Evolutionary conservation across 2,888 invertebrate species (phyloP), one percentile per base, ranked within the genome.

Genomic region (Acanthosepion pharaonis): DNA sequence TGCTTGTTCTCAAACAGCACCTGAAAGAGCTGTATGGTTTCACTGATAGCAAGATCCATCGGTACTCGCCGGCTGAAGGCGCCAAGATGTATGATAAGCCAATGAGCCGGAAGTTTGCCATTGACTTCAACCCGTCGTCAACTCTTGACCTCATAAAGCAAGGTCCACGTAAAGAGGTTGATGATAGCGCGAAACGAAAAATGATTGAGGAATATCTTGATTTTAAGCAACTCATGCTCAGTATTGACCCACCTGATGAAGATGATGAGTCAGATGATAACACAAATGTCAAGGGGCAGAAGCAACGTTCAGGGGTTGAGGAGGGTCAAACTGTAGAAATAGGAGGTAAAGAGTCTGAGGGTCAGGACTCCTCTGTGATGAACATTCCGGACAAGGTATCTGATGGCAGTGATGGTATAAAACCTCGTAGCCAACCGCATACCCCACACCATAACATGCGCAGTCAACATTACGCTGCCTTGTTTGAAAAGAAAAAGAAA

Each of bases 81-180:
- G 99, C 98, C 55, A 99, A 99, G 98, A 98, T 99, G 94, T 99
- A 99, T 98, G 99, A 99, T 97, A 99, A 99, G 97, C 98, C 99
- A 94, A 98, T 99, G 94, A 98, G 98, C 95, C 98, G 99, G 95
- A 98, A 98, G 97, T 98, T 98, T 95, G 98, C 98, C 97, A 98
- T 98, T 23, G 98, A 98, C 96, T 99, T 99, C 97, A 98, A 98
- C 97, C 99, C 99, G 0, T 96, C 96, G 93, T 96, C 96, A 94
- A 99, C 99, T 48, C 98, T 99, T 96, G 98, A 98, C 96, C 98
- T 98, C 97, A 98, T 99, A 94, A 98, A 98, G 93, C 95, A 96
- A 94, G 96, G 96, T 91, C 95, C 96, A 59, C 98, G 98, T 94
- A 98, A 98, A 94, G 98, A 97, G 95, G 98, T 98, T 91, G 98